Evolutionary conservation across 2,113 vertebrate species (phyloP).

Genomic region (Empidonax traillii): DNA sequence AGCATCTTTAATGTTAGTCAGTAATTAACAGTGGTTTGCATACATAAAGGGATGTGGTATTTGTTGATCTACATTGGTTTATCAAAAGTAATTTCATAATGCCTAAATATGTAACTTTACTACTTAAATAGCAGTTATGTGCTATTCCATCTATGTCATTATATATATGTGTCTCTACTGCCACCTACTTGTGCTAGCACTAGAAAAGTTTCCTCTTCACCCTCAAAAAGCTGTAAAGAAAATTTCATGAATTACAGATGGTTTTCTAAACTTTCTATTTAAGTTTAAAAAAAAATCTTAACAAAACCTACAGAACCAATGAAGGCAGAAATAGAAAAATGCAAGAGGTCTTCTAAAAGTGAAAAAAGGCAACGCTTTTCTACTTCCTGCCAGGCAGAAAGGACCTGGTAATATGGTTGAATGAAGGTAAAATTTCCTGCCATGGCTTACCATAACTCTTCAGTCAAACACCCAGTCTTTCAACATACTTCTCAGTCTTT

Average conservation of each 20-base stretch:
- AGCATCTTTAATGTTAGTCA: not conserved
- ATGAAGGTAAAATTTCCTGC: not conserved
- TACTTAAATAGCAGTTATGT: not conserved
- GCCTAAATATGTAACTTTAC: not conserved
- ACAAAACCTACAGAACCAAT: not conserved
- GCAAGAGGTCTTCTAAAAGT: not conserved
- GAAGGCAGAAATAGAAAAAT: not conserved
- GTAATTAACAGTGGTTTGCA: not conserved
- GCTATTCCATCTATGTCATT: not conserved
- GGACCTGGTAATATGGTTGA: not conserved
- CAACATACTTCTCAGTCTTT: not conserved
- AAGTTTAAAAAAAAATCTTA: not conserved
- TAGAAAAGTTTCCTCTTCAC: not conserved
- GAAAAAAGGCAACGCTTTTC: not conserved
- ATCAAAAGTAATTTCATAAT: not conserved
- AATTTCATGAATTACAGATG: not conserved
- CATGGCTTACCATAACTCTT: not conserved
- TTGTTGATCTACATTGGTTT: not conserved
- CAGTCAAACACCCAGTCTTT: not conserved
- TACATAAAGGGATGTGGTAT: not conserved
- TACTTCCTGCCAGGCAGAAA: not conserved
- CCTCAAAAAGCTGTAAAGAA: constrained; percentile 25
- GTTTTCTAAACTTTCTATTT: not conserved
- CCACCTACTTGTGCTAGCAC: constrained; percentile 4
- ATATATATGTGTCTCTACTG: constrained; percentile 16